Evolutionary conservation across 2,888 invertebrate species (phyloP), one percentile per base, ranked within the genome.

Genomic region (Athetis lepigone): DNA sequence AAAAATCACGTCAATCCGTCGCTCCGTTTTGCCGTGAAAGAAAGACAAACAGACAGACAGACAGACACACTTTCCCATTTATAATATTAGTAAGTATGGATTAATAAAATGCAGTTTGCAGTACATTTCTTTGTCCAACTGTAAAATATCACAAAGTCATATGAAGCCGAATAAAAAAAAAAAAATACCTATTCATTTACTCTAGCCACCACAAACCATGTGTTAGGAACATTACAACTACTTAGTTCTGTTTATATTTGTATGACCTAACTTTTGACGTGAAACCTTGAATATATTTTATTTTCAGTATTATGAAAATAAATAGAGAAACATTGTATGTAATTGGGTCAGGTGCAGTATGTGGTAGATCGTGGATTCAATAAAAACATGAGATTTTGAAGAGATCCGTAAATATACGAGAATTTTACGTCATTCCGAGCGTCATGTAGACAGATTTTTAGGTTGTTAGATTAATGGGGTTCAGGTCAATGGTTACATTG

Each of bases 191-290:
- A 25, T 3, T 50, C 50, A 70, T 37, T 52, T 40, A 52, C 36
- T 42, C 1, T n/a, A 40, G 37, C 8, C 8, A 33, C 3, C n/a
- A 50, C 21, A 54, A 46, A 61, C 50, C 67, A 73, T 62, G 29
- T 72, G 59, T 67, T 66, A 59, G 59, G 8, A 23, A 49, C 49
- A 63, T 61, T 51, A 49, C 40, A 56, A 57, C 51, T 62, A 74
- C 55, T 67, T 75, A 71, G 63, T 59, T 62, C 54, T 65, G 63
- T 56, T 70, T 67, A 74, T 61, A 64, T 59, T 68, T 50, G 52
- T 40, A 37, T 68, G 70, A 72, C 70, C 75, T 76, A 72, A 76
- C 71, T 70, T 60, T 73, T 75, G 70, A 64, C 71, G 68, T 62
- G n/a, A 3, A 58, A 70, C 80, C 80, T 80, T 77, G 80, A 65